Conservation (phyloP, 2,888 invertebrate genomes). For the Troides helena region DNA sequence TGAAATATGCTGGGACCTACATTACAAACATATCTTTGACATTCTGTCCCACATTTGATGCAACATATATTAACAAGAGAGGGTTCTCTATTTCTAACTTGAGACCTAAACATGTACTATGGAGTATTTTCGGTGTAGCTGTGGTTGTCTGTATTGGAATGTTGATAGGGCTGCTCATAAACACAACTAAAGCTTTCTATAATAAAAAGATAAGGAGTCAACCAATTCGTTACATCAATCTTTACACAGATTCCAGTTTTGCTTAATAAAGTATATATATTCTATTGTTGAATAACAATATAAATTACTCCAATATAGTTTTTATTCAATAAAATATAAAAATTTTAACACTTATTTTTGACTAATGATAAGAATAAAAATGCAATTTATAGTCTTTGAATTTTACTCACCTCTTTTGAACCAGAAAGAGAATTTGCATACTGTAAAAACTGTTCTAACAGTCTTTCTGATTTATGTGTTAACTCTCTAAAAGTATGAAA, state of each 20-base stretch:
- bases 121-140: conserved; percentile 71
- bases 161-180: conserved; percentile 62
- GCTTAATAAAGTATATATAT: conserved; percentile 47
- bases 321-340: conserved; percentile 26
- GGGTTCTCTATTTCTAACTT: conserved; percentile 55
- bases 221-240: conserved; percentile 66
- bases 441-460: conserved; percentile 87
- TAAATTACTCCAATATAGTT: conserved; percentile 31
- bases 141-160: conserved; percentile 62
- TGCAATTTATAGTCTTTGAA: conserved; percentile 31
- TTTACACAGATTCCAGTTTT: conserved; percentile 59
- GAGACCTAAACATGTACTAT: conserved; percentile 67
- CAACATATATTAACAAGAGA: conserved; percentile 51
- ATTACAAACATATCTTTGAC: conserved; percentile 66
- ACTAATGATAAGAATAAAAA: conserved; percentile 33
- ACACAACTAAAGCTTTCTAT: conserved; percentile 59
- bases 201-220: conserved; percentile 57
- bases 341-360: conserved; percentile 31
- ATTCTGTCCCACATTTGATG: conserved; percentile 66
- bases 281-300: conserved; percentile 25
- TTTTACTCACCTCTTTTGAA: conserved; percentile 81
- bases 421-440: conserved; percentile 85
- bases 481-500: conserved; percentile 88
- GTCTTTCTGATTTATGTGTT: conserved; percentile 87
- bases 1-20: conserved; percentile 62